These are phyloP conservation scores for Gonioctena quinquepunctata DNA, from an alignment of 1,140 invertebrate genomes.

Conservation along the genomic window DNA sequence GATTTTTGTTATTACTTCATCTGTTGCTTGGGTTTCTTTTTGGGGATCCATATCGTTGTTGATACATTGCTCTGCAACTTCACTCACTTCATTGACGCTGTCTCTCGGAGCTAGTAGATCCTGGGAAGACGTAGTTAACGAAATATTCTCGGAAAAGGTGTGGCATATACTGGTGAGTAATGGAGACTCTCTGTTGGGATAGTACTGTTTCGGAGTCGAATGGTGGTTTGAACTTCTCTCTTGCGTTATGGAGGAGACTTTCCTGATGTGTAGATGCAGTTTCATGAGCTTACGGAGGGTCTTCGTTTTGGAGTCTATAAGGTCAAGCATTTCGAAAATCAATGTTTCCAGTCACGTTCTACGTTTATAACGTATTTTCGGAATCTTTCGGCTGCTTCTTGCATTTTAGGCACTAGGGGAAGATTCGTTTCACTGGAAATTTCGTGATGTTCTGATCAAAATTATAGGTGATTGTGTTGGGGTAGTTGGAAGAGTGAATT, in stretches of 20 bases:
- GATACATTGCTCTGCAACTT: not conserved
- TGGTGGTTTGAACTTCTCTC: not conserved
- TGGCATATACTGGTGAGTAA: not conserved
- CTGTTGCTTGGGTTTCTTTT: not conserved
- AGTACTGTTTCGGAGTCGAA: not conserved
- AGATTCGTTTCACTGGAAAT: not conserved
- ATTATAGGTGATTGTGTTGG: not conserved
- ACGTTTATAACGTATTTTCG: not conserved
- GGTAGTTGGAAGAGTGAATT: not conserved
- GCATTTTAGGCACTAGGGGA: not conserved
- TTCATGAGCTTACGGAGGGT: not conserved
- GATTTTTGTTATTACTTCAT: not conserved
- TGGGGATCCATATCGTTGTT: too few relatives aligned
- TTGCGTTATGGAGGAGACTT: not conserved
- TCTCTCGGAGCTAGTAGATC: not conserved
- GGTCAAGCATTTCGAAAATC: slow-evolving; percentile 1
- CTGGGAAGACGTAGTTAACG: not conserved
- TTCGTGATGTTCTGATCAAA: not conserved
- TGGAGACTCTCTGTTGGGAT: not conserved
- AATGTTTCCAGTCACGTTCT: not conserved
- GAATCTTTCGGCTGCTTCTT: not conserved
- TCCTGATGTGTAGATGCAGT: not conserved
- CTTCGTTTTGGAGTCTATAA: not conserved
- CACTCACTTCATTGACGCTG: not conserved
- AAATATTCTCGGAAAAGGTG: not conserved